phyloP scores from a whole-genome alignment of 2,113 vertebrate species.

The Hyperoodon ampullatus region DNA sequence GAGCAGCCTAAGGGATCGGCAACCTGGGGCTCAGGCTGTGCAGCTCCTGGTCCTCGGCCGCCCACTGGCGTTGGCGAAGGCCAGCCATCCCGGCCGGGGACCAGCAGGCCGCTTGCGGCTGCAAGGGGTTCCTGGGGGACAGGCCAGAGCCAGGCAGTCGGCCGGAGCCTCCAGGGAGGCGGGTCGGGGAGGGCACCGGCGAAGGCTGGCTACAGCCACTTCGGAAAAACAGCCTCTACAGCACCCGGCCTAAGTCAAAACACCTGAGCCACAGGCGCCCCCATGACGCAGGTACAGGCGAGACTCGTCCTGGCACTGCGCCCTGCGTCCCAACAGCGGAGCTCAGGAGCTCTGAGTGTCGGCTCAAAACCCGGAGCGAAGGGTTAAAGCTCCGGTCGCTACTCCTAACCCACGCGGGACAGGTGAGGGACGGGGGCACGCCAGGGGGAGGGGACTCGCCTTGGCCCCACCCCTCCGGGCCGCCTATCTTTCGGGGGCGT shows the following conservation, averaged over 20 bases:
- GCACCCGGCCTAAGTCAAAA: not conserved
- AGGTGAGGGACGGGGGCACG: not conserved
- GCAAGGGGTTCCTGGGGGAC: not conserved
- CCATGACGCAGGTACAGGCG: not conserved
- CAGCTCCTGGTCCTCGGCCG: slow-evolving; percentile 1
- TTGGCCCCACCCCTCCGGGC: not conserved
- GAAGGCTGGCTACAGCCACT: not conserved
- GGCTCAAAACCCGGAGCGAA: not conserved
- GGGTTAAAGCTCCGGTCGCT: not conserved
- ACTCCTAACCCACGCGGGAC: not conserved
- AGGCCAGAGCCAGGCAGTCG: not conserved
- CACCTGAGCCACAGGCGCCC: not conserved
- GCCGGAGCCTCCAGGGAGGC: not conserved
- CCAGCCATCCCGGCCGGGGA: not conserved
- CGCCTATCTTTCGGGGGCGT: not conserved
- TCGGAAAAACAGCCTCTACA: not conserved
- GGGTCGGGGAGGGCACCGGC: not conserved
- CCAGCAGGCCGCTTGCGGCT: not conserved
- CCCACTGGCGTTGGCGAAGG: slow-evolving; percentile 2
- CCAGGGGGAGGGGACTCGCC: not conserved
- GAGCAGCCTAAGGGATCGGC: not conserved
- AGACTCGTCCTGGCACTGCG: not conserved
- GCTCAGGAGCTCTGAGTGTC: not conserved
- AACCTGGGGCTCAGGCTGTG: slow-evolving; percentile 63
- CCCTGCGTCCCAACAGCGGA: not conserved